A percentile compares a stretch with the other conserved stretches of the same genome.
phyloP scores from a whole-genome alignment of 2,888 invertebrate genomes.

The Podabrus alpinus region DNA sequence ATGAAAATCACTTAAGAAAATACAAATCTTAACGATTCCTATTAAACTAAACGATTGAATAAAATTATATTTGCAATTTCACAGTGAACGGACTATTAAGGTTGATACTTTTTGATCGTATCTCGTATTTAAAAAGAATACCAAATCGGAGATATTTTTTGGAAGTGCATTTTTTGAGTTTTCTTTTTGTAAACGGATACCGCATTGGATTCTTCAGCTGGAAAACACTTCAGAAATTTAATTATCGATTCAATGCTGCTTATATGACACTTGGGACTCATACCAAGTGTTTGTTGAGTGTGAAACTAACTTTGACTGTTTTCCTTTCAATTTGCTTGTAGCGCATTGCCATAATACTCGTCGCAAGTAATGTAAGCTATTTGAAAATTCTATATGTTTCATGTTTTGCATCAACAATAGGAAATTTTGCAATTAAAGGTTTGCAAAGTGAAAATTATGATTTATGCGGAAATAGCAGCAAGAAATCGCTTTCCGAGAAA shows the following conservation, averaged over 20 bases:
- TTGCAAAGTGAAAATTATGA: not conserved
- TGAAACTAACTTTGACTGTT: not conserved
- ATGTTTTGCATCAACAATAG: not conserved
- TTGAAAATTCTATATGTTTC: not conserved
- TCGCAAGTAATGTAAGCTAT: not conserved
- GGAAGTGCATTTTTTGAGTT: not conserved
- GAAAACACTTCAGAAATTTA: not conserved
- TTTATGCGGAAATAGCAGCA: not conserved
- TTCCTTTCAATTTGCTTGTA: not conserved
- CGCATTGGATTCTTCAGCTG: not conserved
- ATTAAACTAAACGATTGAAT: no score
- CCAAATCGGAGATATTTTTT: not conserved
- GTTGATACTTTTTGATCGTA: no score
- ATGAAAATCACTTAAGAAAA: no score
- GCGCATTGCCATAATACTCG: not conserved
- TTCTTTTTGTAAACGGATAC: not conserved
- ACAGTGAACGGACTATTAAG: no score
- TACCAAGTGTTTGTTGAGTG: not conserved
- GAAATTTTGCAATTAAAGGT: not conserved
- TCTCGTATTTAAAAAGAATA: not conserved
- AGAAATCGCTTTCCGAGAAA: not conserved
- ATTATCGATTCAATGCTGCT: not conserved
- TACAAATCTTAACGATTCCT: no score
- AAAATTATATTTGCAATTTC: no score
- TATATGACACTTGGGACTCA: not conserved